Conservation (phyloP, 2,113 vertebrate genomes). For the Irena cyanogastra region DNA sequence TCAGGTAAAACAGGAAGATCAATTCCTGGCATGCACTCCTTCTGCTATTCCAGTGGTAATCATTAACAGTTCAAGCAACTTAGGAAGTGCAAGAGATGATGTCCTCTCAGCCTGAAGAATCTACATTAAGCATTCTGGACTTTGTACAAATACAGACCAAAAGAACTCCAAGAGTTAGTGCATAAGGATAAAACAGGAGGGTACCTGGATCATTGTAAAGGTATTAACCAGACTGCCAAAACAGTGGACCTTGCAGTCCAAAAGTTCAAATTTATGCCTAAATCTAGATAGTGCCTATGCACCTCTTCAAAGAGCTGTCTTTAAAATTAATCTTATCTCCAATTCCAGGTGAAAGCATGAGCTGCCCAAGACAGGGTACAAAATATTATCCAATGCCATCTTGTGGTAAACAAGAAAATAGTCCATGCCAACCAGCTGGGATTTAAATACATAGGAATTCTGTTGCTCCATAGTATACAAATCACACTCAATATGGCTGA, state of each 20-base stretch:
- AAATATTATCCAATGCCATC: slow-evolving; percentile 6
- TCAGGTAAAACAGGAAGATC: not conserved
- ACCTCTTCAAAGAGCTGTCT: not conserved
- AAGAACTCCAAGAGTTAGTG: not conserved
- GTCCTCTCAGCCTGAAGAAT: not conserved
- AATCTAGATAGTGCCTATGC: not conserved
- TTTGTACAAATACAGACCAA: not conserved
- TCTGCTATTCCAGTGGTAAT: not conserved
- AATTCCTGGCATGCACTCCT: not conserved
- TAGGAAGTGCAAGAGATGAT: not conserved
- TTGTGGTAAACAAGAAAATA: slow-evolving; percentile 25
- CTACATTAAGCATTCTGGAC: not conserved
- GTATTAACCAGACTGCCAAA: not conserved
- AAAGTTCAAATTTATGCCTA: not conserved
- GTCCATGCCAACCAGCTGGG: not conserved
- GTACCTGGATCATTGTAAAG: not conserved
- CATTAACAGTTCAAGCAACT: not conserved
- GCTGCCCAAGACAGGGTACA: not conserved
- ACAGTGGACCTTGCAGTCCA: not conserved
- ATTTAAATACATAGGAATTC: not conserved
- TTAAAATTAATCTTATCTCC: not conserved
- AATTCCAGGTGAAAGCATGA: not conserved
- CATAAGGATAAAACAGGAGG: not conserved
- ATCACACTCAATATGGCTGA: not conserved
- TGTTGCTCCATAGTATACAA: not conserved